phyloP scores from a whole-genome alignment of 2,888 invertebrate genomes.

The Rhingia campestris region DNA sequence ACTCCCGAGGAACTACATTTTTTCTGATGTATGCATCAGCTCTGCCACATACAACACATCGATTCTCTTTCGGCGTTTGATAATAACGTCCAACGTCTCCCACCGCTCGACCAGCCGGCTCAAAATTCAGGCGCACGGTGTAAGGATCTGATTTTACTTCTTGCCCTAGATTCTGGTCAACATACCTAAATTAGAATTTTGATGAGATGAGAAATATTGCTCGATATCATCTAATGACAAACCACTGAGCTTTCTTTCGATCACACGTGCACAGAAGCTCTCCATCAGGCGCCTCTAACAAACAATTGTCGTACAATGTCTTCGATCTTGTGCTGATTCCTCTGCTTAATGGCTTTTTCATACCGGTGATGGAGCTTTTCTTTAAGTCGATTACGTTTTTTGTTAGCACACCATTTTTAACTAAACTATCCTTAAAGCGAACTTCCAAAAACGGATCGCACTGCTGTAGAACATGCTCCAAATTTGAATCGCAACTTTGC shows the following conservation, averaged over 20 bases:
- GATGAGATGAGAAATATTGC: neutral
- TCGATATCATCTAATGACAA: neutral
- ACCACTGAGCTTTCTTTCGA: constrained; percentile 90
- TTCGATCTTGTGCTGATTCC: constrained; percentile 82
- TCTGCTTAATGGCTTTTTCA: constrained; percentile 74
- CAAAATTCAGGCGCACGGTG: constrained; percentile 89
- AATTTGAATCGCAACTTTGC: constrained; percentile 72
- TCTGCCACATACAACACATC: constrained; percentile 91
- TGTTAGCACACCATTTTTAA: constrained; percentile 28
- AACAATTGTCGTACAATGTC: constrained; percentile 91
- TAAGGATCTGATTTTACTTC: constrained; percentile 83
- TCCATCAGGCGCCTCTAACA: constrained; percentile 90
- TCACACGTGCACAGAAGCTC: constrained; percentile 90
- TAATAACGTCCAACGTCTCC: constrained; percentile 89
- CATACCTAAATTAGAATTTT: constrained; percentile 77
- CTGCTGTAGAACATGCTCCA: constrained; percentile 72
- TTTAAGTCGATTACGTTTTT: constrained; percentile 10
- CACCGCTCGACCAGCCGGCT: constrained; percentile 89
- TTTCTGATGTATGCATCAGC: constrained; percentile 88
- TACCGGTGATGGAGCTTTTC: neutral
- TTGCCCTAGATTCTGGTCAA: constrained; percentile 84
- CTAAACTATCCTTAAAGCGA: constrained; percentile 77
- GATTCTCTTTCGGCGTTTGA: constrained; percentile 87
- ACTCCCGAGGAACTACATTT: constrained; percentile 92
- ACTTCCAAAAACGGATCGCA: constrained; percentile 79